These are phyloP conservation scores for Melolontha melolontha DNA, from an alignment of 2,888 invertebrate genomes.

Conservation along the genomic window DNA sequence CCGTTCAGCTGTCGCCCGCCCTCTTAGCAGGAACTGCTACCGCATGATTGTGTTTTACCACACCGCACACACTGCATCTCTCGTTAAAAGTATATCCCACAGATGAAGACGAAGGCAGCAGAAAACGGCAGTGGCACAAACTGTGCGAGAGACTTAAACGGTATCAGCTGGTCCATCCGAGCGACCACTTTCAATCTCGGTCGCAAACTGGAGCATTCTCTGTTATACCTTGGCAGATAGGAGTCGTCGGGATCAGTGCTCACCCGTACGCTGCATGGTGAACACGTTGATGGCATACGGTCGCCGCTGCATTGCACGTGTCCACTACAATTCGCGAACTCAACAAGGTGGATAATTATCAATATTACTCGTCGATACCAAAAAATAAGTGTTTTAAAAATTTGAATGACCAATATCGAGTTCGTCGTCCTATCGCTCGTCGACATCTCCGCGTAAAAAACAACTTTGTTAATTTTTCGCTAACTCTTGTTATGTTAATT, in stretches of 20 bases:
- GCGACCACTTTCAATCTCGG: constrained; percentile 63
- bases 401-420: constrained; percentile 25
- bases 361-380: background rate
- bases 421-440: constrained; percentile 47
- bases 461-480: background rate
- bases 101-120: constrained; percentile 43
- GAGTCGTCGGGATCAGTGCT: constrained; percentile 58
- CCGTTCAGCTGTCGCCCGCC: constrained; percentile 42
- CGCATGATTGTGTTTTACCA: constrained; percentile 20
- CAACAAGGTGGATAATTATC: background rate
- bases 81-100: too few relatives aligned
- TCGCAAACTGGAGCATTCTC: constrained; percentile 61
- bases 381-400: constrained; percentile 4
- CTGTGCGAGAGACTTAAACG: constrained; percentile 54
- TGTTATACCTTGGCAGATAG: constrained; percentile 61
- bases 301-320: constrained; percentile 50
- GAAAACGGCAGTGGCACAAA: constrained; percentile 51
- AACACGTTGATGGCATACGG: constrained; percentile 51
- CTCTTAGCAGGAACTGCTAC: constrained; percentile 59
- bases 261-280: constrained; percentile 59
- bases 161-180: constrained; percentile 57
- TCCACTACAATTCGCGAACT: constrained; percentile 24
- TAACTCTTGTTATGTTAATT: background rate
- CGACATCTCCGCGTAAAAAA: constrained; percentile 44
- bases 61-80: constrained; percentile 5